Conservation (phyloP, 2,113 vertebrate species). For the Tragelaphus imberbis region DNA sequence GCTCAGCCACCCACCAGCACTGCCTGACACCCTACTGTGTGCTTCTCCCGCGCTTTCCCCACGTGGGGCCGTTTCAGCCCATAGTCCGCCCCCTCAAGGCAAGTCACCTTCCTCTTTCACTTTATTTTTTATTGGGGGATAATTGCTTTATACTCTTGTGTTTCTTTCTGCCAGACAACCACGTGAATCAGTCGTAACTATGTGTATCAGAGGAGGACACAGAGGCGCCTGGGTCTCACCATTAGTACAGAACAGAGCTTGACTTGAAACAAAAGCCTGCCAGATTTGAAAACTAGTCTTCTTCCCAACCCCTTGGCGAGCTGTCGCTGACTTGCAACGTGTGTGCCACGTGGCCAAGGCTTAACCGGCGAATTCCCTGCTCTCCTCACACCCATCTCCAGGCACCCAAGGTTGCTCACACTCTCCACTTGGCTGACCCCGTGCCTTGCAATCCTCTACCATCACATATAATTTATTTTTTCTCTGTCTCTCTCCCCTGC, state of each 20-base stretch:
- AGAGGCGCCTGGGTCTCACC: not conserved
- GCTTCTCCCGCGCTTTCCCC: not conserved
- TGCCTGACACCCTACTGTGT: not conserved
- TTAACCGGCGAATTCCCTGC: not conserved
- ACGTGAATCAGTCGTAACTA: not conserved
- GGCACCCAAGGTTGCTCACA: accelerated
- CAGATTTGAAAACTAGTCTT: too few species aligned
- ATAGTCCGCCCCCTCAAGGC: too few species aligned
- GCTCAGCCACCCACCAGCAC: not conserved
- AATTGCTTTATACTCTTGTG: not conserved
- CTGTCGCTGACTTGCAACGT: not conserved
- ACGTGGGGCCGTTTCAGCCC: accelerated
- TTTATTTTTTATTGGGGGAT: not conserved
- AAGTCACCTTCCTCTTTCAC: accelerated
- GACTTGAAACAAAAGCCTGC: not conserved
- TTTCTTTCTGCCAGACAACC: not conserved
- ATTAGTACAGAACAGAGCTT: not conserved
- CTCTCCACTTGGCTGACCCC: not conserved
- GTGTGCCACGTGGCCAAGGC: not conserved
- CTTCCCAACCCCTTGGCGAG: accelerated
- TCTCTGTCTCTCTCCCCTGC: not conserved
- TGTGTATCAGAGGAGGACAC: not conserved
- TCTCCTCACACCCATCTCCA: not conserved
- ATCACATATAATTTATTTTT: accelerated
- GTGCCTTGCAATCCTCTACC: accelerated